These are phyloP conservation scores for Catocala fraxini DNA, from an alignment of 2,888 invertebrate genomes.

Conservation along the genomic window DNA sequence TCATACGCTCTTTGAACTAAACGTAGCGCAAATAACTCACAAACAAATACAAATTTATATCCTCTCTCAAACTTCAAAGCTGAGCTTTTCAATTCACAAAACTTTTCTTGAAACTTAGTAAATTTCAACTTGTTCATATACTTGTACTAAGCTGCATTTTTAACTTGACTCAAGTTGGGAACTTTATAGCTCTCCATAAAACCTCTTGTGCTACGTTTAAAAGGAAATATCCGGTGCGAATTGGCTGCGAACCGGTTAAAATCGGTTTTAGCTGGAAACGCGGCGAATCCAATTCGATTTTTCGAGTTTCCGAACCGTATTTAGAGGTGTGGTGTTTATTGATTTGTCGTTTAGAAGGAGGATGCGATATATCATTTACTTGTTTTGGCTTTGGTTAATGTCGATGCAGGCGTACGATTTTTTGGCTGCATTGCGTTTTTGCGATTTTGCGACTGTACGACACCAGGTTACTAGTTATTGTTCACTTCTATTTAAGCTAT, in stretches of 20 bases:
- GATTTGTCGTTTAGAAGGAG: not conserved
- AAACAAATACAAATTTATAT: conserved; percentile 21
- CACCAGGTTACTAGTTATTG: no score
- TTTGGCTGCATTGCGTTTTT: not conserved
- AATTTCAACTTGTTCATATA: conserved; percentile 41
- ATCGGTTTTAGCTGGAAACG: conserved; percentile 21
- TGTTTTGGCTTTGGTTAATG: not conserved
- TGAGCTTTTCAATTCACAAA: conserved; percentile 35
- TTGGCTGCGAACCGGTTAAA: conserved; percentile 26
- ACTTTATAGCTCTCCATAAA: conserved; percentile 36
- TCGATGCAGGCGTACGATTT: not conserved
- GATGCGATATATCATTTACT: not conserved
- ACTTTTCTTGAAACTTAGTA: conserved; percentile 40
- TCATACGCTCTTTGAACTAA: not conserved
- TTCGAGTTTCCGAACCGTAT: conserved; percentile 16
- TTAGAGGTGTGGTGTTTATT: conserved; percentile 11
- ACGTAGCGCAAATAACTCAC: not conserved
- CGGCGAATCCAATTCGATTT: conserved; percentile 23
- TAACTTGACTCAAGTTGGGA: conserved; percentile 32
- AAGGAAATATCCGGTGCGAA: conserved; percentile 46
- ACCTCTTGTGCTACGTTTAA: conserved; percentile 29
- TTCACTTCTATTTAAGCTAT: no score
- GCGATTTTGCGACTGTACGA: not conserved
- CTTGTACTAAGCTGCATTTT: conserved; percentile 45
- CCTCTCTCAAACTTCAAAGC: conserved; percentile 20